A percentile compares a stretch with the other conserved stretches of the same genome.
These are phyloP conservation scores for Junco hyemalis DNA, from an alignment of 2,113 vertebrate species.

Conservation along the genomic window DNA sequence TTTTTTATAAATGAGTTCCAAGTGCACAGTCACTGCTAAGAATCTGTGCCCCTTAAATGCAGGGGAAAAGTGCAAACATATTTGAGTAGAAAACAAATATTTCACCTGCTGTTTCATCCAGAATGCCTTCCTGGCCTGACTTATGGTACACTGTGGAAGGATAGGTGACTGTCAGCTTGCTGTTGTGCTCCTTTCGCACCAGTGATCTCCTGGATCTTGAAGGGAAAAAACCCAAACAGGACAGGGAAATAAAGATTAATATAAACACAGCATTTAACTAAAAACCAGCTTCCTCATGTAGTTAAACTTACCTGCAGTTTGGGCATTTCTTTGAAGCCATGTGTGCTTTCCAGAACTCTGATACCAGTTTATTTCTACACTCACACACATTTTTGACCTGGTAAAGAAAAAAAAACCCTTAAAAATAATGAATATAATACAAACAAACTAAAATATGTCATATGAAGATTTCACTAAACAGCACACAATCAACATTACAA, in stretches of 20 bases:
- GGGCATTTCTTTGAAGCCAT: conserved; percentile 85
- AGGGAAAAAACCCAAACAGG: not conserved
- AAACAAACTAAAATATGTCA: not conserved
- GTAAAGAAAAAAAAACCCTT: not conserved
- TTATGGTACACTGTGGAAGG: conserved; percentile 52
- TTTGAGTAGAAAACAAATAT: not conserved
- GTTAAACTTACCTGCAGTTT: conserved; percentile 85
- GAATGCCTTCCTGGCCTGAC: not conserved
- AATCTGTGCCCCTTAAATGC: not conserved
- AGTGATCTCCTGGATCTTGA: conserved; percentile 76
- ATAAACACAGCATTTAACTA: not conserved
- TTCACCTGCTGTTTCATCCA: conserved; percentile 27
- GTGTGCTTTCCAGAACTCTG: conserved; percentile 86
- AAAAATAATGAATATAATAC: not conserved
- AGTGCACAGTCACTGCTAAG: not conserved
- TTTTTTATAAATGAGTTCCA: not conserved
- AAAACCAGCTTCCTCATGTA: not conserved
- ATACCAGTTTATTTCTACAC: conserved; percentile 80
- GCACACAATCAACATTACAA: not conserved
- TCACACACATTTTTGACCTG: conserved; percentile 93
- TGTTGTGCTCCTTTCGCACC: conserved; percentile 91
- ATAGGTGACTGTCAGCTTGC: conserved; percentile 88
- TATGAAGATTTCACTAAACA: not conserved
- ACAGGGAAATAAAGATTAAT: not conserved
- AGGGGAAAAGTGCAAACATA: not conserved